These are phyloP conservation scores for Athene cunicularia DNA, from an alignment of 2,113 vertebrate species.

Conservation along the genomic window DNA sequence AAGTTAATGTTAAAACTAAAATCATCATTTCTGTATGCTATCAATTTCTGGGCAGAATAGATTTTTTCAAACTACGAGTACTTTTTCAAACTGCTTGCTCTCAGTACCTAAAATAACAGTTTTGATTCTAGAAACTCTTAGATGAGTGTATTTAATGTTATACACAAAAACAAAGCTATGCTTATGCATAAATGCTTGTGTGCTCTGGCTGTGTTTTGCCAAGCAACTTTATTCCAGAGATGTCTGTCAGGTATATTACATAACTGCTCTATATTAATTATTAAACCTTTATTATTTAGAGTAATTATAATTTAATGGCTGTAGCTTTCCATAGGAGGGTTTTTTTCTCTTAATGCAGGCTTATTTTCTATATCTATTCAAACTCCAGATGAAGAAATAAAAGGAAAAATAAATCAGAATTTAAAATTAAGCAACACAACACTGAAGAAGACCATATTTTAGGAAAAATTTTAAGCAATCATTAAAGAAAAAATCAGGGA, in stretches of 20 bases:
- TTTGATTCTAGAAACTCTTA: neutral
- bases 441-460: neutral
- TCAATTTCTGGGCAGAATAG: neutral
- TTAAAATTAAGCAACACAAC: neutral
- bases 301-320: constrained; percentile 42
- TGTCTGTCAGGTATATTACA: constrained; percentile 20
- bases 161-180: neutral
- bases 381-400: neutral
- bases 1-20: neutral
- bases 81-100: neutral
- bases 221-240: neutral
- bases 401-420: neutral
- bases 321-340: neutral
- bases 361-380: neutral
- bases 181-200: neutral
- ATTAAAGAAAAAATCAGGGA: neutral
- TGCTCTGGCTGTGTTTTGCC: neutral
- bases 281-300: constrained; percentile 52
- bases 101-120: neutral
- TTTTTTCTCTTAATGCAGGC: neutral
- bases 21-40: neutral
- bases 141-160: neutral
- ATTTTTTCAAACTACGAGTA: neutral
- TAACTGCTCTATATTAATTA: constrained; percentile 53
- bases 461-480: neutral